A percentile compares a stretch with the other conserved stretches of the same genome.
phyloP scores from a whole-genome alignment of 2,888 invertebrate species.

The Barypeithes pellucidus region DNA sequence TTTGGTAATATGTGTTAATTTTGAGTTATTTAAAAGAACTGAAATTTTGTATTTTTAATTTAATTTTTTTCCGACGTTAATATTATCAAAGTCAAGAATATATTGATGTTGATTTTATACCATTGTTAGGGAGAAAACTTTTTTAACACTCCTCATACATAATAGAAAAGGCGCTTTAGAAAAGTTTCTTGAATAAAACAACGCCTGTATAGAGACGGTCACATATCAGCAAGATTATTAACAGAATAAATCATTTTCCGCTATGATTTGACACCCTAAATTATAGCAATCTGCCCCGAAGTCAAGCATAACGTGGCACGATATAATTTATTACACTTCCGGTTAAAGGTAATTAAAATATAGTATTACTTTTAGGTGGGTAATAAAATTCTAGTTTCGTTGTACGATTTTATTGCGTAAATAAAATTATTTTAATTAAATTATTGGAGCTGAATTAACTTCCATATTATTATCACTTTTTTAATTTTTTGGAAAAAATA shows the following conservation, averaged over 20 bases:
- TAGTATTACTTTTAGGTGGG: slow-evolving; percentile 26
- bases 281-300: slow-evolving; percentile 21
- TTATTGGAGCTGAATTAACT: neutral
- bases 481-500: too few species aligned
- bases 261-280: slow-evolving; percentile 17
- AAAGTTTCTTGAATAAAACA: neutral
- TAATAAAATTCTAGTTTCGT: slow-evolving; percentile 26
- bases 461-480: too few species aligned
- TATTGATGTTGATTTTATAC: too few species aligned
- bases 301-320: slow-evolving; percentile 9
- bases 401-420: neutral
- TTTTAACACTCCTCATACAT: too few species aligned
- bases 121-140: too few species aligned
- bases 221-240: slow-evolving; percentile 25
- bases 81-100: too few species aligned
- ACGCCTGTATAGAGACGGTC: neutral
- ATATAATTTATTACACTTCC: slow-evolving; percentile 22
- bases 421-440: slow-evolving; percentile 14
- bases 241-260: slow-evolving; percentile 11
- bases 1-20: too few species aligned
- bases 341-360: slow-evolving; percentile 36
- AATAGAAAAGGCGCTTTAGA: neutral
- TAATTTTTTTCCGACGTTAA: too few species aligned
- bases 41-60: too few species aligned
- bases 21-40: too few species aligned